phyloP scores from a whole-genome alignment of 2,113 vertebrate species.

The Lagopus leucura region DNA sequence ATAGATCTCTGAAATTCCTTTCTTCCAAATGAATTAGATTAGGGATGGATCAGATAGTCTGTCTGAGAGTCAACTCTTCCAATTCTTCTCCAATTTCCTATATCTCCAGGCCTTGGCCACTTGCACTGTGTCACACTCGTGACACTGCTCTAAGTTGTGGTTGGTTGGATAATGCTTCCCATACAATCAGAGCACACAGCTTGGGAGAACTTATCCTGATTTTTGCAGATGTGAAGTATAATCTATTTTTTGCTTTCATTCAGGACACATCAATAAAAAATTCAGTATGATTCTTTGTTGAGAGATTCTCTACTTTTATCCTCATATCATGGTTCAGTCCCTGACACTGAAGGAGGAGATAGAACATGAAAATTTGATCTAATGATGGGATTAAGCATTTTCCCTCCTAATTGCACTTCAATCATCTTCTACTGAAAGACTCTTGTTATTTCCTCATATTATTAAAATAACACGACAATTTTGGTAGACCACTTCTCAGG shows the following conservation, averaged over 20 bases:
- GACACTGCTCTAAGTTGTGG: neutral
- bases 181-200: neutral
- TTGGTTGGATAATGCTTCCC: neutral
- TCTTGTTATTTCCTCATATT: neutral
- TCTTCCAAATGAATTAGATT: neutral
- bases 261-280: neutral
- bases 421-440: neutral
- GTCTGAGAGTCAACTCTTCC: neutral
- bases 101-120: neutral
- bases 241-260: neutral
- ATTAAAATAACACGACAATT: conserved; percentile 8
- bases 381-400: neutral
- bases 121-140: neutral
- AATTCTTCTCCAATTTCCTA: neutral
- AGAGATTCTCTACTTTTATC: conserved; percentile 18
- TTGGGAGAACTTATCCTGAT: neutral
- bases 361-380: neutral
- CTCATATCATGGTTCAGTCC: neutral
- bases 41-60: neutral
- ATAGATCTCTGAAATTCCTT: neutral
- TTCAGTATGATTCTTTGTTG: neutral
- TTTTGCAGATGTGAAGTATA: neutral
- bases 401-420: neutral
- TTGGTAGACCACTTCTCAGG: neutral
- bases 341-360: conserved; percentile 9